A percentile compares a stretch with the other conserved stretches of the same genome.
These are phyloP conservation scores for Lepidocolaptes lacrymiger DNA, from an alignment of 2,797 vertebrate species.

Conservation along the genomic window DNA sequence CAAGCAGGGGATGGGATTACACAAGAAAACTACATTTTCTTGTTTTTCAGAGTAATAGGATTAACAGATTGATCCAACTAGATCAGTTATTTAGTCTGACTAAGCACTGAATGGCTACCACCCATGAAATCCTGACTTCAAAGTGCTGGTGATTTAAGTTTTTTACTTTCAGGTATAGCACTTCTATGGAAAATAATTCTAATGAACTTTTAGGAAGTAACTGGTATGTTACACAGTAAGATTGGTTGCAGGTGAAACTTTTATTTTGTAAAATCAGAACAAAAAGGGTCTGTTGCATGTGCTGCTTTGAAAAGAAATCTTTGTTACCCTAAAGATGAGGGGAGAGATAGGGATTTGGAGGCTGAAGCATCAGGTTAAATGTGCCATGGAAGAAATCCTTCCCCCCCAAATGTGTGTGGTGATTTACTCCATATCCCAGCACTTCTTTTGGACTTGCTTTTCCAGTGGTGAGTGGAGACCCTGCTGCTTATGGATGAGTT, in stretches of 20 bases:
- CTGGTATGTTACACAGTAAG: fast-evolving
- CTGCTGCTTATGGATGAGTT: not conserved
- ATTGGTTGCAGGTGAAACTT: not conserved
- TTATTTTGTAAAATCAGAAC: not conserved
- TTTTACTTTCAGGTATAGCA: not conserved
- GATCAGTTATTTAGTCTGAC: not conserved
- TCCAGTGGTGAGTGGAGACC: fast-evolving
- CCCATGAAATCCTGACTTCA: not conserved
- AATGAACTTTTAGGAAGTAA: not conserved
- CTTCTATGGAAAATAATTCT: not conserved
- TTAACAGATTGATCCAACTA: not conserved
- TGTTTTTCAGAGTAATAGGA: not conserved
- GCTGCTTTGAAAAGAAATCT: not conserved
- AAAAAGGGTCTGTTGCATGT: not conserved
- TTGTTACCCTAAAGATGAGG: not conserved
- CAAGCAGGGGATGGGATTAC: not conserved
- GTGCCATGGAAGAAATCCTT: not conserved
- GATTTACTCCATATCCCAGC: not conserved
- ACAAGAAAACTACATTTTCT: not conserved
- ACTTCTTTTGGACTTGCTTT: not conserved
- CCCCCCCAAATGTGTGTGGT: fast-evolving
- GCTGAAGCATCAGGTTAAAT: not conserved
- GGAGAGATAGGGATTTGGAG: fast-evolving
- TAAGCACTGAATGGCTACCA: not conserved
- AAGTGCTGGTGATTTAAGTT: not conserved